phyloP scores from a whole-genome alignment of 2,113 vertebrate genomes.

The Lophotis ruficrista region DNA sequence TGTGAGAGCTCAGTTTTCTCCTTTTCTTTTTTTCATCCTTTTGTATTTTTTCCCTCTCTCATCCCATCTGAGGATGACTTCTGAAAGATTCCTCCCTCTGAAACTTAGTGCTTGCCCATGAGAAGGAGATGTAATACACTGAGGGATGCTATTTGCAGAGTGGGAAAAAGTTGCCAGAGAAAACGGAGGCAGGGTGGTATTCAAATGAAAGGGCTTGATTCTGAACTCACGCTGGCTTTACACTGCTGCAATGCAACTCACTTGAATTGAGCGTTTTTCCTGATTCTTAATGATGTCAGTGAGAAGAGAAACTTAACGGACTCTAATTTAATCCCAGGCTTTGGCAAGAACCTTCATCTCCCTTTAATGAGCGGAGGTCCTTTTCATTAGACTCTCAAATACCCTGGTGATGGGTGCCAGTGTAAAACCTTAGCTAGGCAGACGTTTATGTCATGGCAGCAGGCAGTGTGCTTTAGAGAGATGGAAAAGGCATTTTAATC shows the following conservation, averaged over 20 bases:
- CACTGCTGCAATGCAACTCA: not conserved
- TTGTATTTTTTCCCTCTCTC: not conserved
- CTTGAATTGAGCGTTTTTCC: not conserved
- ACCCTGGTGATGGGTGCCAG: not conserved
- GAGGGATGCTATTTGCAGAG: not conserved
- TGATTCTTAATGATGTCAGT: conserved; percentile 9
- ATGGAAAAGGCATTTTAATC: conserved; percentile 69
- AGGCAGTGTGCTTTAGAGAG: conserved; percentile 26
- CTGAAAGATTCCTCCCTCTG: not conserved
- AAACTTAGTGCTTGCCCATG: not conserved
- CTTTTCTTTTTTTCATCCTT: not conserved
- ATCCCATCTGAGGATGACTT: not conserved
- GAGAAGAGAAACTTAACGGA: not conserved
- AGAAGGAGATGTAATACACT: not conserved
- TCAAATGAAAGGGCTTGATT: not conserved
- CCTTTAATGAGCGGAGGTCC: conserved; percentile 34
- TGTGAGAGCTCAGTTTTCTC: not conserved
- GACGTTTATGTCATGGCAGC: conserved; percentile 59
- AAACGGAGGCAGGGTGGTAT: not conserved
- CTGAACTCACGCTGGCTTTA: not conserved
- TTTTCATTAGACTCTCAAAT: conserved; percentile 28
- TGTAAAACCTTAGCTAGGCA: conserved; percentile 44
- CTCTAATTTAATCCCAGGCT: conserved; percentile 37
- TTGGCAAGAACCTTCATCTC: conserved; percentile 36
- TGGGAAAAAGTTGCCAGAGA: not conserved